Evolutionary conservation across 2,888 invertebrate species (phyloP), one percentile per base, ranked within the genome.

Genomic region (Protonemura montana): DNA sequence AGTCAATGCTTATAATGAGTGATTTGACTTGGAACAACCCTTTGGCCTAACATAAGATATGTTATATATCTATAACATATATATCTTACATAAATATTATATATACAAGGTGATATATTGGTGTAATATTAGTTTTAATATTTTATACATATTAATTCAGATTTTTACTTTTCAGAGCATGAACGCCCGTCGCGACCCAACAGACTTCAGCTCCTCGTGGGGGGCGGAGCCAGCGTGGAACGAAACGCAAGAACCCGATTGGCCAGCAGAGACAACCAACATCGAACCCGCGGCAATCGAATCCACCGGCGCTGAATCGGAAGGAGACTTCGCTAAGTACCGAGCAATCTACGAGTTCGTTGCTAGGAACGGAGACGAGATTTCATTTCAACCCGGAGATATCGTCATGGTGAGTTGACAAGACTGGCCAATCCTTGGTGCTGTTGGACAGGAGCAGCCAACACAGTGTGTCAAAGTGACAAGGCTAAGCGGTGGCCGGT

Each of bases 281-380:
- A n/a, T 5, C 7, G 41, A 16, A n/a, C 81, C 81, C 3, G 30
- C 28, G 1, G 41, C 3, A 25, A n/a, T 5, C 7, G 41, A 16
- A n/a, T 13, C 81, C 3, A n/a, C 28, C 29, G 81, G 29, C 28
- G 25, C 41, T 42, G 82, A 25, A 30, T 2, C 41, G 16, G 41
- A n/a, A 0, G 21, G 25, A 25, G 76, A 29, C 59, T 76, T 29
- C 87, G 86, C 88, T 78, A 95, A 95, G 90, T 98, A 98, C 92
- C 94, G 97, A 86, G 98, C 98, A 26, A 93, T 99, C 82, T 99
- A 97, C 91, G 98, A 98, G 91, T 99, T 99, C 92, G 95, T 95
- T 13, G 98, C 98, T 0, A 93, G 99, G 85, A 98, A 98, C 89
- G 93, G 94, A 0, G 99, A 99, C 91, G 99, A 99, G 91, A 94